phyloP scores from a whole-genome alignment of 2,888 invertebrate genomes.

The Fabriciana adippe region DNA sequence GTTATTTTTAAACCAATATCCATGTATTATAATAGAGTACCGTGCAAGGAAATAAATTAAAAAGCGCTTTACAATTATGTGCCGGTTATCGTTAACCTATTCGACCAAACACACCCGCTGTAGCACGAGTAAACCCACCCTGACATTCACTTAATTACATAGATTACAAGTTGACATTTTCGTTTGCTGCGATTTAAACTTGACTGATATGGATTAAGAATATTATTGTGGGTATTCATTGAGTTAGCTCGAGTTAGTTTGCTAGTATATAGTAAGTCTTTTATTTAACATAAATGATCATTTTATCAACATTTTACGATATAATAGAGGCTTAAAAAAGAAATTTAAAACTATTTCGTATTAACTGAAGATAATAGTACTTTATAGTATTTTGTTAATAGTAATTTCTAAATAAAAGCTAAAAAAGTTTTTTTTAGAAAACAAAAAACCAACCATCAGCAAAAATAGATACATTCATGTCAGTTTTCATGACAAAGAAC shows the following conservation, averaged over 20 bases:
- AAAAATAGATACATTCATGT: constrained; percentile 46
- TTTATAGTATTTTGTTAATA: no score
- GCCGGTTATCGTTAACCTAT: constrained; percentile 23
- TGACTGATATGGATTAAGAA: constrained; percentile 68
- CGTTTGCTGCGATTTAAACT: constrained; percentile 70
- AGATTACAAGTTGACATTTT: constrained; percentile 81
- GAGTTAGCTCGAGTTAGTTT: constrained; percentile 5
- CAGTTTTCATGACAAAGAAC: constrained; percentile 57
- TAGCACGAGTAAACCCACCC: constrained; percentile 53
- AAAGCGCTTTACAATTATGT: constrained; percentile 30
- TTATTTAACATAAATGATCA: background rate
- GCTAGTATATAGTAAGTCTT: background rate
- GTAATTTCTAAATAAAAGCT: no score
- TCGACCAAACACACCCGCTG: constrained; percentile 36
- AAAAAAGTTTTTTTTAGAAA: background rate
- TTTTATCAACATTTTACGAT: background rate
- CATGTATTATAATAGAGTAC: no score
- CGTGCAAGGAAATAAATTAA: constrained; percentile 13
- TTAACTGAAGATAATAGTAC: no score
- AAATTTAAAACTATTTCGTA: no score
- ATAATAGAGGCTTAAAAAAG: background rate
- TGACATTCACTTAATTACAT: constrained; percentile 80
- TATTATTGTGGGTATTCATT: constrained; percentile 28
- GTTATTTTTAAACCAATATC: no score
- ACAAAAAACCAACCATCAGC: constrained; percentile 44